These are phyloP conservation scores for Himalopsyche kuldschensis DNA, from an alignment of 2,888 invertebrate species.

Conservation along the genomic window DNA sequence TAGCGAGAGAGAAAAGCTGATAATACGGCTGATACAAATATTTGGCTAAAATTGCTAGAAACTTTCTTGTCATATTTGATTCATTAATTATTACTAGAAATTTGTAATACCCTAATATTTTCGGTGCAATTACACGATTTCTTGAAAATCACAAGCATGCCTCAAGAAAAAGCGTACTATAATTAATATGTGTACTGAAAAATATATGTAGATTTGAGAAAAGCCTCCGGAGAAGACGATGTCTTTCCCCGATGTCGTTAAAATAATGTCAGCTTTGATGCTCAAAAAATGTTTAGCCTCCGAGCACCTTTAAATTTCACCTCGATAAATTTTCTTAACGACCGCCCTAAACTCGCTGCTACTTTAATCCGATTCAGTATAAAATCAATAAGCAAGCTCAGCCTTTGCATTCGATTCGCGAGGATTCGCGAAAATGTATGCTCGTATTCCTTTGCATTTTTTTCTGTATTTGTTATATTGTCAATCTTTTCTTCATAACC, in stretches of 20 bases:
- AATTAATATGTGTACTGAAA: background rate
- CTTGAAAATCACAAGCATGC: background rate
- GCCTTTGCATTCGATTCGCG: background rate
- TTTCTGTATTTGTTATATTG: background rate
- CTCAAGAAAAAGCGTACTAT: background rate
- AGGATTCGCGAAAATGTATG: background rate
- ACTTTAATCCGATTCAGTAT: conserved; percentile 4
- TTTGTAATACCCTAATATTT: no score
- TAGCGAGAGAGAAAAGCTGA: no score
- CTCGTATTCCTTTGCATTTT: background rate
- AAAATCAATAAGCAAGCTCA: conserved; percentile 1
- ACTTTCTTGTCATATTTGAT: no score
- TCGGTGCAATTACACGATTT: no score
- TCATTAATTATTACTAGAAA: no score
- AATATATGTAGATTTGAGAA: background rate
- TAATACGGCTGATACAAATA: no score
- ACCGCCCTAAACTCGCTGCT: background rate
- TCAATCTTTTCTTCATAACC: no score
- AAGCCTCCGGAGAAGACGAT: background rate
- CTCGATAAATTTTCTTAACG: background rate
- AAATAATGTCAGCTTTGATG: background rate
- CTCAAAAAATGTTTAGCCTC: background rate
- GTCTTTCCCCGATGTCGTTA: background rate
- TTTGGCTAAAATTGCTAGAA: no score
- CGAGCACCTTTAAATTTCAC: background rate